Conservation (phyloP, 2,113 vertebrate genomes). For the Cyphomyrus plagiostoma region DNA sequence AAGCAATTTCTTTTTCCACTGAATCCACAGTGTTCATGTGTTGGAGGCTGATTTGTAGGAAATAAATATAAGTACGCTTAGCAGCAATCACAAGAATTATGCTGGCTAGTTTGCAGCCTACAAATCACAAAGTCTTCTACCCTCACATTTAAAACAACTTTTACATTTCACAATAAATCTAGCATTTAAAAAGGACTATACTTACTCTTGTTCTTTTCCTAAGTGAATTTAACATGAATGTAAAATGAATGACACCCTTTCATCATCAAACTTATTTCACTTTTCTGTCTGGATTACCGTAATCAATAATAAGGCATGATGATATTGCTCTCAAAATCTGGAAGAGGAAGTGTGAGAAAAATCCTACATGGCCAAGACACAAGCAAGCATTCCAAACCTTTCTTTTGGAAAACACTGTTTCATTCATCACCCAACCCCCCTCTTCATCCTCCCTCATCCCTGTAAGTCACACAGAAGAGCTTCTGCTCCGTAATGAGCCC, state of each 20-base stretch:
- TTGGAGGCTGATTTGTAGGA: not conserved
- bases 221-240: not conserved
- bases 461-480: constrained; percentile 62
- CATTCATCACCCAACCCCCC: constrained; percentile 69
- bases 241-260: not conserved
- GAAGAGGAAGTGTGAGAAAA: constrained; percentile 58
- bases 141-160: not conserved
- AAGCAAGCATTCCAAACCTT: constrained; percentile 68
- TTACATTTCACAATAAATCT: not conserved
- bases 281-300: not conserved
- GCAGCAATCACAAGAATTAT: not conserved
- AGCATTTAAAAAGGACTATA: not conserved
- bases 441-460: constrained; percentile 16
- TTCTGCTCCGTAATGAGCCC: constrained; percentile 59
- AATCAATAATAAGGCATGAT: not conserved
- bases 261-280: not conserved
- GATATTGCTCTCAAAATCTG: constrained; percentile 9
- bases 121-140: not conserved
- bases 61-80: not conserved
- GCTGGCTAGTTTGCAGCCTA: not conserved
- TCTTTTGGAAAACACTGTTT: constrained; percentile 62
- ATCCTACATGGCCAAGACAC: constrained; percentile 71
- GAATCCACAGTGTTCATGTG: not conserved
- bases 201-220: not conserved
- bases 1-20: not conserved